Evolutionary conservation across 2,888 invertebrate species (phyloP).

Genomic region (Zaprionus bogoriensis): DNA sequence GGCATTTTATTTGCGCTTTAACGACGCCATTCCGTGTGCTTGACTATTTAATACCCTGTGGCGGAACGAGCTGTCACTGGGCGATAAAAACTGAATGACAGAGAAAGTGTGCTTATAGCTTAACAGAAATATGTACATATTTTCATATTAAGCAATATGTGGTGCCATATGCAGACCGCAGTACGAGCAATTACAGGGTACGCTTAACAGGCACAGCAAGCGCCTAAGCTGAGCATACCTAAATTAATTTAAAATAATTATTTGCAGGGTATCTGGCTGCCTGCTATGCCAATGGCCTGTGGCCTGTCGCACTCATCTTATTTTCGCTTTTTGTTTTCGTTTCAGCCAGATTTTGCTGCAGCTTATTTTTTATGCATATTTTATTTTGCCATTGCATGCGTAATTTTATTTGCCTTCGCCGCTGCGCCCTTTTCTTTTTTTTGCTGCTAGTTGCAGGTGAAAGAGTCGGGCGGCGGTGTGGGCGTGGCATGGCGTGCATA

Average conservation of each 20-base stretch:
- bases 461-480: neutral
- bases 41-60: constrained; percentile 26
- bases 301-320: constrained; percentile 14
- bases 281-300: neutral
- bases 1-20: constrained; percentile 32
- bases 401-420: constrained; percentile 65
- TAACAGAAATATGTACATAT: neutral
- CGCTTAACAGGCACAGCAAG: neutral
- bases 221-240: no score
- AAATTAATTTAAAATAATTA: neutral
- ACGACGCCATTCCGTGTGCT: constrained; percentile 11
- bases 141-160: no score
- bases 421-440: constrained; percentile 20
- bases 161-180: no score
- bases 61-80: no score
- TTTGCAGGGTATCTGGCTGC: constrained; percentile 24
- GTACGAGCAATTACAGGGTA: no score
- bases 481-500: constrained; percentile 41
- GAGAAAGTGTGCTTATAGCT: neutral
- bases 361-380: constrained; percentile 75
- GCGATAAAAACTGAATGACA: neutral
- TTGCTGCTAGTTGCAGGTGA: neutral
- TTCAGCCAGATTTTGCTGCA: constrained; percentile 63
- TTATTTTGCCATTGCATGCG: constrained; percentile 75
- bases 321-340: constrained; percentile 30